Evolutionary conservation across 2,888 invertebrate species (phyloP).

Genomic region (Hirtodrosophila alboralis): DNA sequence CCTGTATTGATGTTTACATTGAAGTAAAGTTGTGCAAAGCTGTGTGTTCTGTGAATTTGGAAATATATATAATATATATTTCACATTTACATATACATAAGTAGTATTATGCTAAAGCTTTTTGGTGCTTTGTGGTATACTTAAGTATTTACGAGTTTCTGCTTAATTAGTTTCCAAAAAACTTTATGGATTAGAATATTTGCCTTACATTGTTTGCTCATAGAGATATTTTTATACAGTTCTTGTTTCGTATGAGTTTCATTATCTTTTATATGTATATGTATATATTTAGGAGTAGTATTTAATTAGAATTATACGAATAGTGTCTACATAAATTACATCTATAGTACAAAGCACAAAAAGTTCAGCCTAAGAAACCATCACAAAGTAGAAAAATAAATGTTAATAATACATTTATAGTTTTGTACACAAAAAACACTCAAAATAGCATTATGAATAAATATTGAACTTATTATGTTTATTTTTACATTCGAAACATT

Average conservation of each 20-base stretch:
- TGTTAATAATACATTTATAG: slow-evolving; percentile 61
- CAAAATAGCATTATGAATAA: slow-evolving; percentile 23
- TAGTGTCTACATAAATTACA: slow-evolving; percentile 65
- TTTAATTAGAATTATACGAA: slow-evolving; percentile 38
- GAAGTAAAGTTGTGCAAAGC: slow-evolving; percentile 34
- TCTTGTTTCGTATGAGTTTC: slow-evolving; percentile 36
- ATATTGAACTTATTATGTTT: slow-evolving; percentile 26
- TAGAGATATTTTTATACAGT: slow-evolving; percentile 62
- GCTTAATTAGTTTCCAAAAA: slow-evolving; percentile 50
- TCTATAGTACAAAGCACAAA: slow-evolving; percentile 68
- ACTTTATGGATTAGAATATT: slow-evolving; percentile 67
- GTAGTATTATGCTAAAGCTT: slow-evolving; percentile 16
- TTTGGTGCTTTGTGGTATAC: slow-evolving; percentile 48
- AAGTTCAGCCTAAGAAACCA: slow-evolving; percentile 79
- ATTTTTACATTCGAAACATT: slow-evolving; percentile 25
- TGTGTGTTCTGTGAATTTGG: slow-evolving; percentile 7
- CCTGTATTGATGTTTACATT: slow-evolving; percentile 54
- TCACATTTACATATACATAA: slow-evolving; percentile 12
- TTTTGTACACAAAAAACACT: slow-evolving; percentile 28
- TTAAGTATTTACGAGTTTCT: slow-evolving; percentile 48
- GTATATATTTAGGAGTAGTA: slow-evolving; percentile 4
- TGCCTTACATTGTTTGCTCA: slow-evolving; percentile 64
- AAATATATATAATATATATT: slow-evolving; percentile 9
- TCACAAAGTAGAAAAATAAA: slow-evolving; percentile 80
- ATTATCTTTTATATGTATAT: slow-evolving; percentile 18